Conservation (phyloP, 2,113 vertebrate genomes). For the Bungarus multicinctus region DNA sequence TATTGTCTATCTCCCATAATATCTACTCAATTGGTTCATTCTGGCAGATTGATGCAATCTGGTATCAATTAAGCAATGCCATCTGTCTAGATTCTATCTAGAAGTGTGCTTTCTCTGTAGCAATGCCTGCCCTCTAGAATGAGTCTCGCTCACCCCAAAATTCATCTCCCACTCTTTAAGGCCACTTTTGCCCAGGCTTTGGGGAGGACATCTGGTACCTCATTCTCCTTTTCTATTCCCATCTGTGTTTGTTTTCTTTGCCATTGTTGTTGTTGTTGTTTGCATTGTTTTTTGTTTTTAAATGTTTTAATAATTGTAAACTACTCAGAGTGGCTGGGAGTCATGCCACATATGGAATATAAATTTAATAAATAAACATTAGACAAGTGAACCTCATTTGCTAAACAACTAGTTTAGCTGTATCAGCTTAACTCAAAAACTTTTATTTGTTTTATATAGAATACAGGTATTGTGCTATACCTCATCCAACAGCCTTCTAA, state of each 20-base stretch:
- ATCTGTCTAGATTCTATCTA: background rate
- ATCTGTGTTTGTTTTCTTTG: background rate
- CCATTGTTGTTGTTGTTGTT: background rate
- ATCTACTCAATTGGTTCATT: background rate
- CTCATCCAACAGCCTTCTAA: background rate
- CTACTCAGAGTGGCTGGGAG: background rate
- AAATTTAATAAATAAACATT: background rate
- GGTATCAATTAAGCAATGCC: background rate
- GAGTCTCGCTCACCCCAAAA: background rate
- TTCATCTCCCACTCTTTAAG: background rate
- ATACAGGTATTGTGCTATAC: background rate
- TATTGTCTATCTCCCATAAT: background rate
- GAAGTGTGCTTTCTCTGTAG: background rate
- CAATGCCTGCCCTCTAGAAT: background rate
- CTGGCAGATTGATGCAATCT: background rate
- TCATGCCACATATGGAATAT: background rate
- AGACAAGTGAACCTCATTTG: background rate
- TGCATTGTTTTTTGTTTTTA: background rate
- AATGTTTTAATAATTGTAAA: background rate
- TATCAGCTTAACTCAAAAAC: conserved; percentile 30
- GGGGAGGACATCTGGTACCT: background rate
- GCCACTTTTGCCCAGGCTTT: background rate
- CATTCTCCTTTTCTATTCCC: background rate
- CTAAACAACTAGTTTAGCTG: conserved; percentile 41
- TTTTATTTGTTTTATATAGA: conserved; percentile 26